These are phyloP conservation scores for Drosophila equinoxialis DNA, from an alignment of 1,140 invertebrate species.

Conservation along the genomic window DNA sequence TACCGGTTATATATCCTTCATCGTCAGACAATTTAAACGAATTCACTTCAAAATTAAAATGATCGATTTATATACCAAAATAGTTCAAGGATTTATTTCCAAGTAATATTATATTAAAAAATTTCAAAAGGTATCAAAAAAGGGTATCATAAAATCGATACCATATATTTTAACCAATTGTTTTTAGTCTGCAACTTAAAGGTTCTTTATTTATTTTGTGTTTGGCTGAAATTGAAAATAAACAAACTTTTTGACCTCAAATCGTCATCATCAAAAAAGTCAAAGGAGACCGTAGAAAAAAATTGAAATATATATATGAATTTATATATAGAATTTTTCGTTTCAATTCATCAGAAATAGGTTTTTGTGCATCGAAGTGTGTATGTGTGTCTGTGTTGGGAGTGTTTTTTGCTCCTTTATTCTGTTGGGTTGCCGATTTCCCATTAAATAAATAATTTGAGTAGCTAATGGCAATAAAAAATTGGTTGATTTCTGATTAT, in stretches of 20 bases:
- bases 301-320: neutral
- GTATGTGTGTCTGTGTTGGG: neutral
- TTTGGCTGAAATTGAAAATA: conserved; percentile 3
- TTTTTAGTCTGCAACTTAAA: neutral
- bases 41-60: too few relatives aligned
- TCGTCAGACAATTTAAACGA: too few relatives aligned
- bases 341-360: conserved; percentile 13
- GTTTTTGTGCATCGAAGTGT: conserved; percentile 7
- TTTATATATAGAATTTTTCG: conserved; percentile 4
- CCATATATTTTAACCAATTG: neutral
- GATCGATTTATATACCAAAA: too few relatives aligned
- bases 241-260: conserved; percentile 11
- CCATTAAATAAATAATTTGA: conserved; percentile 19
- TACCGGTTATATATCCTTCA: too few relatives aligned
- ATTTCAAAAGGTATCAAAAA: too few relatives aligned
- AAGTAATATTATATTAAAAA: too few relatives aligned
- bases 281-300: neutral
- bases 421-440: conserved; percentile 7
- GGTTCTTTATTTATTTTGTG: neutral
- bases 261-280: conserved; percentile 8
- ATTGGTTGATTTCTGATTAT: neutral
- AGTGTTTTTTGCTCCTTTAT: neutral
- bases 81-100: too few relatives aligned
- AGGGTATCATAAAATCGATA: neutral
- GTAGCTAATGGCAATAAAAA: conserved; percentile 18